Base-by-base conservation (phyloP, 2,113 vertebrate genomes). In the Petrocephalus microphthalmus region DNA sequence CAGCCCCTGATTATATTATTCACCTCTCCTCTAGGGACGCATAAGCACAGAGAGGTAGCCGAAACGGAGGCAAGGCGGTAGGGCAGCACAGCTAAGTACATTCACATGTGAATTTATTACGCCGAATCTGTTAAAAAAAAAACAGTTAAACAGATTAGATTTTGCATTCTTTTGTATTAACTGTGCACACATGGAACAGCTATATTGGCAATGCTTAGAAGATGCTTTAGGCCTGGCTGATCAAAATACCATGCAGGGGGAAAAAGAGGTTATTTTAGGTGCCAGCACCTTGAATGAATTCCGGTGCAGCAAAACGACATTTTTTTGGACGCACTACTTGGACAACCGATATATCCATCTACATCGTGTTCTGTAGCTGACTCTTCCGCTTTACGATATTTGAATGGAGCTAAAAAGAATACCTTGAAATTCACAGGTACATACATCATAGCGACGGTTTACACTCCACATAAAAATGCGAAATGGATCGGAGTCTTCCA, bases 101-200 rank as follows among this genome's bases (percentile, higher is more conserved):
- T 84, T 88, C 87, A 84, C 78, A 84, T 83, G 87, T 88, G 54
- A 88, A 25, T 88, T 83, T 60, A 88, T 84, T 88, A 88, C 22
- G 10, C 17, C 6, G 3, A 17, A n/a, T n/a, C 53, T 17, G 37
- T 82, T 54, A 57, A 88, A 82, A 53, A 88, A 81, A 25, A 25
- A 83, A 56, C 42, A 56, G 29, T 83, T 17, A 0, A 57, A 49
- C 17, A 25, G 25, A 52, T 60, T 60, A 54, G 67, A 33, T 71
- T n/a, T 54, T 52, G 49, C n/a, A 29, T 57, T 88, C 22, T 37
- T n/a, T 47, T 47, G 22, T 64, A 64, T 64, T 64, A 54, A 86
- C 37, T 49, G 22, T 56, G 1, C 85, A 64, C 54, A 82, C 20
- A 84, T 83, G 87, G 74, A 29, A 33, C 11, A 8, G 2, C 60